These are phyloP conservation scores for Caenorhabditis macrosperma DNA, from an alignment of 2,888 invertebrate species.

Conservation along the genomic window DNA sequence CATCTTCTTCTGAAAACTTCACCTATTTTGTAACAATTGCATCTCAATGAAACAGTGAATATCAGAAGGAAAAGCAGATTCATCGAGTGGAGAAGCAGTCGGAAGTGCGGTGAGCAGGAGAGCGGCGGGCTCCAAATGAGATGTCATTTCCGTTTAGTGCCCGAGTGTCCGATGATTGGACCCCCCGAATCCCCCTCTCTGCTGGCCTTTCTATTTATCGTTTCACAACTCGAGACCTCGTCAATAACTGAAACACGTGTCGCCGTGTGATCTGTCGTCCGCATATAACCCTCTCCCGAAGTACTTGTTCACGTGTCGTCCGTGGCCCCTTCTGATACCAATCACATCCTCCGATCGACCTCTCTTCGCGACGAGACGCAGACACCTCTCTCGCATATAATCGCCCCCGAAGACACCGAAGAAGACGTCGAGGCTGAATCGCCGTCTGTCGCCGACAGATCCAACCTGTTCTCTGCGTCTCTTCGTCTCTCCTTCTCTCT, in stretches of 20 bases:
- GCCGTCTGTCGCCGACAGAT: slow-evolving; percentile 50
- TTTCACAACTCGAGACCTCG: not conserved
- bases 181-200: no score
- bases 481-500: not conserved
- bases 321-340: not conserved
- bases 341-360: not conserved
- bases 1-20: not conserved
- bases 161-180: no score
- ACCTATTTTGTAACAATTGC: slow-evolving; percentile 7
- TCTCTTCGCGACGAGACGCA: not conserved
- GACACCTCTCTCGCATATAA: slow-evolving; percentile 24
- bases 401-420: slow-evolving; percentile 34
- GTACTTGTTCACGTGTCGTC: slow-evolving; percentile 23
- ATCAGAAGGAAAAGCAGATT: not conserved
- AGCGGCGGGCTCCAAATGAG: not conserved
- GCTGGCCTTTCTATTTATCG: not conserved
- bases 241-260: not conserved
- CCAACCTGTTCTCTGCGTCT: slow-evolving; percentile 57
- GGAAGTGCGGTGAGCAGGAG: not conserved
- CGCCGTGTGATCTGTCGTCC: not conserved
- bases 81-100: not conserved
- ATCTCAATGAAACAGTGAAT: not conserved
- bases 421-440: slow-evolving; percentile 55
- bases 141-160: not conserved
- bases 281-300: not conserved